Evolutionary conservation across 2,113 vertebrate species (phyloP).

Genomic region (Alaudala cheleensis): DNA sequence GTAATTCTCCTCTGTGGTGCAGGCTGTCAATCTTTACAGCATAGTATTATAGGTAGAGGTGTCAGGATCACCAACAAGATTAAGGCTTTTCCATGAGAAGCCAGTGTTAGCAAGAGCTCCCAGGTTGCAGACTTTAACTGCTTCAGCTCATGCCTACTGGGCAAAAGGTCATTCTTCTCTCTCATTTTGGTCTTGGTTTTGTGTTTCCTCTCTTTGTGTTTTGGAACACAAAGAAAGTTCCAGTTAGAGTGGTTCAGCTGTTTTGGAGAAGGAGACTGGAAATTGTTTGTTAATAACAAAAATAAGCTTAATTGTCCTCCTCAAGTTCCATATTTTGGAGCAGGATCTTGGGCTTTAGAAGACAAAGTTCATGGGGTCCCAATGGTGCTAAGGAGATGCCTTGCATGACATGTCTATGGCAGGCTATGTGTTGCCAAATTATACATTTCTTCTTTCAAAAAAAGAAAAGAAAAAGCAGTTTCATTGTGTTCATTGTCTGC

Average conservation of each 20-base stretch:
- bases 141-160: neutral
- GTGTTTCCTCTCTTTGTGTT: neutral
- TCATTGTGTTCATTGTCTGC: neutral
- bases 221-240: neutral
- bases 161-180: neutral
- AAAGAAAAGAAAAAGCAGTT: neutral
- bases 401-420: neutral
- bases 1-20: neutral
- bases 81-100: neutral
- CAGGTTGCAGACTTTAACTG: neutral
- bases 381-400: neutral
- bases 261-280: neutral
- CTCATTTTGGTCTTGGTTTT: neutral
- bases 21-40: neutral
- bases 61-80: neutral
- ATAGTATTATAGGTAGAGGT: neutral
- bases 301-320: slow-evolving; percentile 2
- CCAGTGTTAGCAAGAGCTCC: neutral
- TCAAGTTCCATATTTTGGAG: neutral
- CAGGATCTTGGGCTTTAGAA: neutral
- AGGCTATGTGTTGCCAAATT: neutral
- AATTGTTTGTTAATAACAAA: slow-evolving; percentile 24
- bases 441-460: neutral
- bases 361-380: neutral
- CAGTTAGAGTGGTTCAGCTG: neutral